Percentiles rank a stretch among this genome's conserved stretches.
Conservation (phyloP, 1,140 invertebrate species). For the Theocolax elegans region DNA sequence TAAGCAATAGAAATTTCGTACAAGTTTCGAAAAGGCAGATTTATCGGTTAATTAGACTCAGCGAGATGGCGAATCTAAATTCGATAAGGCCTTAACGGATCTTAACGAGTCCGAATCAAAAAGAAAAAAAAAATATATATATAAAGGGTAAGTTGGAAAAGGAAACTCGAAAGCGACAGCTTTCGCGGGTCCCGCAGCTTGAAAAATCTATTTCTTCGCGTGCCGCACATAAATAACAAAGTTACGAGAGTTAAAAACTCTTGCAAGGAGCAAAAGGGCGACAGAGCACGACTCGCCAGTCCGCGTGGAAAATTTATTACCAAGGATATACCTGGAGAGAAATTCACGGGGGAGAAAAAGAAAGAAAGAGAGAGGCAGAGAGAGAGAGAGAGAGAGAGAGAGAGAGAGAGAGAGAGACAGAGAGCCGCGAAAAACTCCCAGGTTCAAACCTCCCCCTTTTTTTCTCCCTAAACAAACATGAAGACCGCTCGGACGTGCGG, state of each 20-base stretch:
- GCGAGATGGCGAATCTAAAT: constrained; percentile 2
- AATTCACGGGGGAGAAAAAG: background rate
- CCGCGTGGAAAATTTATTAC: constrained; percentile 36
- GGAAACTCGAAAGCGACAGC: constrained; percentile 4
- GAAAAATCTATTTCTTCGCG: constrained; percentile 58
- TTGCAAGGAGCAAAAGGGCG: constrained; percentile 31
- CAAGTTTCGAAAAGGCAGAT: constrained; percentile 5
- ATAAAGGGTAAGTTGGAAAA: background rate
- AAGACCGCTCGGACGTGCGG: constrained; percentile 16
- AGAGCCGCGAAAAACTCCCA: background rate
- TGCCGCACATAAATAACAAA: constrained; percentile 62
- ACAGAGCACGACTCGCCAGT: constrained; percentile 34
- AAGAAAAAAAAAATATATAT: background rate
- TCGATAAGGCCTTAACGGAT: constrained; percentile 3
- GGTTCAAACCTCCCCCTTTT: background rate
- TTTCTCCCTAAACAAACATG: constrained; percentile 28
- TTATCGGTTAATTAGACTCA: constrained; percentile 28
- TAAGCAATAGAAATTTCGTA: background rate
- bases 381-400: no score
- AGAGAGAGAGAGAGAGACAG: no score
- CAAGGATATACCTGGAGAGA: constrained; percentile 20
- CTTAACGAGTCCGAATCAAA: background rate
- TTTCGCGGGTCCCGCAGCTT: constrained; percentile 9
- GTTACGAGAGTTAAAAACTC: constrained; percentile 58
- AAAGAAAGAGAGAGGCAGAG: no score